Evolutionary conservation across 1,140 invertebrate genomes (phyloP).

Genomic region (Brachionus paranguensis): DNA sequence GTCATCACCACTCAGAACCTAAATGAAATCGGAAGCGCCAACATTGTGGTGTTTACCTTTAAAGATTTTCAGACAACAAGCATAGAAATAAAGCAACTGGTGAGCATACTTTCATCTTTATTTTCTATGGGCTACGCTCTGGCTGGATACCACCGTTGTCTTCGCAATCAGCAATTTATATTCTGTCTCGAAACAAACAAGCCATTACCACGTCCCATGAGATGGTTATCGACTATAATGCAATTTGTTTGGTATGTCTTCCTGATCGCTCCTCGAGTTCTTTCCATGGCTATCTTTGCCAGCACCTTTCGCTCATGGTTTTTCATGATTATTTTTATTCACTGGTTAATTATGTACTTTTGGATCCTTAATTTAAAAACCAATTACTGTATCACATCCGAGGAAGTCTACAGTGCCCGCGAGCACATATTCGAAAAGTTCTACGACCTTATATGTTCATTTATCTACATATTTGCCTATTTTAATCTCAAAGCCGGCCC

Average conservation of each 20-base stretch:
- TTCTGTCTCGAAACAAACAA: constrained; percentile 18
- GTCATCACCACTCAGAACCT: constrained; percentile 33
- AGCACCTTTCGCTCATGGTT: constrained; percentile 40
- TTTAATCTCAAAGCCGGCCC: constrained; percentile 30
- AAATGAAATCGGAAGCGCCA: constrained; percentile 1
- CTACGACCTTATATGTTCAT: constrained; percentile 37
- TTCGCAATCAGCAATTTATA: constrained; percentile 30
- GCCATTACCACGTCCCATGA: constrained; percentile 12
- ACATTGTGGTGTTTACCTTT: constrained; percentile 22
- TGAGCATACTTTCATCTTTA: constrained; percentile 25
- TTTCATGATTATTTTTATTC: constrained; percentile 33
- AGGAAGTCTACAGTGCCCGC: constrained; percentile 4
- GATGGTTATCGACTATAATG: constrained; percentile 25
- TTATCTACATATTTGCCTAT: constrained; percentile 38
- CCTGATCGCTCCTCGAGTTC: constrained; percentile 25
- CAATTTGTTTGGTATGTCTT: constrained; percentile 39
- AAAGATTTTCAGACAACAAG: constrained; percentile 34
- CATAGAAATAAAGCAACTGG: constrained; percentile 35
- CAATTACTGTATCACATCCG: constrained; percentile 30
- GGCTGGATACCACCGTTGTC: constrained; percentile 19
- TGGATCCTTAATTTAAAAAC: constrained; percentile 35
- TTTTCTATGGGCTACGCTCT: constrained; percentile 30
- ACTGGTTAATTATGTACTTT: constrained; percentile 38
- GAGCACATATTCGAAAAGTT: constrained; percentile 39
- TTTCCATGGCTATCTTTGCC: constrained; percentile 31